Base-by-base conservation (phyloP, 37 sponge, comb jelly and placozoan species). In the Geodia barretti region DNA sequence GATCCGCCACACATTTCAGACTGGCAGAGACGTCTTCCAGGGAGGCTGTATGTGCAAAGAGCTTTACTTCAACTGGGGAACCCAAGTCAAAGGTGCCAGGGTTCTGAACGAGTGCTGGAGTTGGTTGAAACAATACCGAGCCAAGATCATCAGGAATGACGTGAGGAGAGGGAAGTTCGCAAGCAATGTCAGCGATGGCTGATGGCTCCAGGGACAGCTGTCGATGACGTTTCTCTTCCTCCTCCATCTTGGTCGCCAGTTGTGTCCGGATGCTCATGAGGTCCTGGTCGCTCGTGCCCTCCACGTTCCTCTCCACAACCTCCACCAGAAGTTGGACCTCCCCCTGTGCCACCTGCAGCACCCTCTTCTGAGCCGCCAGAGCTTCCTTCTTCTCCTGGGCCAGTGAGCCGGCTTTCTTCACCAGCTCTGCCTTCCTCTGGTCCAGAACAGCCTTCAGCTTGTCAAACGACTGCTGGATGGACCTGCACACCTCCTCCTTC, bases 381-480 rank as follows among this genome's bases (percentile, higher is more conserved):
- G 23, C 32, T 8, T 9, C 3, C 26, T 68, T 14, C 68, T 79
- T 79, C 58, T 41, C n/a, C 29, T 32, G 38, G 36, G 47, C 66
- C 29, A 60, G 41, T 20, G 20, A 40, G 1, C 64, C 26, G 11
- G 47, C 74, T 7, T 73, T 47, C 25, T 42, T 65, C 36, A 73
- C 29, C 33, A 82, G 83, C 43, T 74, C 11, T 33, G 41, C 21
- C 74, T 74, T 74, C 1, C 65, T 74, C 33, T 37, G 38, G 30
- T 73, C 41, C 11, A 82, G 39, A 47, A 74, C 31, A 34, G 38
- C 66, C 1, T 64, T 64, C 39, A 73, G 42, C 21, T 82, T 43
- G 9, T 82, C 31, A 30, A 82, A 82, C 65, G 47, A 62, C 35
- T 62, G 39, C 75, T 82, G 47, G 32, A 82, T 62, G 28, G 36